Base-by-base conservation (phyloP, 2,113 vertebrate species). In the Myiozetetes cayanensis region DNA sequence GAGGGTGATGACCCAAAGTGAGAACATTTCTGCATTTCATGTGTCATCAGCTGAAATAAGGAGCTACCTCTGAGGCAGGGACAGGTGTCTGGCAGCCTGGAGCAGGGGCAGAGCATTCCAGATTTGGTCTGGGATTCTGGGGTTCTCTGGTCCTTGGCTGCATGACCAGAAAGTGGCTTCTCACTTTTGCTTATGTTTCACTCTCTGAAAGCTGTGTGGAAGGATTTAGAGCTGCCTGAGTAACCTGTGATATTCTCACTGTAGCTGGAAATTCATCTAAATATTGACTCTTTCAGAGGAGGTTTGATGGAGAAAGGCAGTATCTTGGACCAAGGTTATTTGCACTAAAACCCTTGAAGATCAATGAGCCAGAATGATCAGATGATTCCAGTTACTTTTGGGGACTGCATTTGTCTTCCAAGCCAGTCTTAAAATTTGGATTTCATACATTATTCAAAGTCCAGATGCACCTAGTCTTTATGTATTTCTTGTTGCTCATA, bases 361-460 rank as follows among this genome's bases (percentile, higher is more conserved):
- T 97, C 95, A 97, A 82, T 73, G 81, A 95, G 66, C 89, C 97
- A 89, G 81, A 91, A 76, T 2, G 20, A 96, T 92, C 91, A 92
- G 63, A 92, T 73, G 95, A 80, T 87, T 91, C 80, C 77, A 78
- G 85, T 72, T 93, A 59, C 75, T 93, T 86, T 89, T 93, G 65
- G 82, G 79, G 78, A 91, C 90, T 81, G 78, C 63, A 89, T 90
- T 96, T 95, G 73, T 89, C 94, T 95, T 96, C 96, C 93, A 96
- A 97, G 90, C 90, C 63, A 83, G 85, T 62, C 91, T 97, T 94
- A 97, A 97, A 59, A 39, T 97, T 86, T 95, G 90, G 84, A 82
- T 94, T 94, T 89, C 93, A 97, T 97, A 87, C 93, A 97, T 98
- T 97, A 97, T 97, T 98, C 94, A 97, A 95, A 94, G 84, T 91